These are phyloP conservation scores for Macrotis lagotis DNA, from an alignment of 2,113 vertebrate genomes.

Conservation along the genomic window DNA sequence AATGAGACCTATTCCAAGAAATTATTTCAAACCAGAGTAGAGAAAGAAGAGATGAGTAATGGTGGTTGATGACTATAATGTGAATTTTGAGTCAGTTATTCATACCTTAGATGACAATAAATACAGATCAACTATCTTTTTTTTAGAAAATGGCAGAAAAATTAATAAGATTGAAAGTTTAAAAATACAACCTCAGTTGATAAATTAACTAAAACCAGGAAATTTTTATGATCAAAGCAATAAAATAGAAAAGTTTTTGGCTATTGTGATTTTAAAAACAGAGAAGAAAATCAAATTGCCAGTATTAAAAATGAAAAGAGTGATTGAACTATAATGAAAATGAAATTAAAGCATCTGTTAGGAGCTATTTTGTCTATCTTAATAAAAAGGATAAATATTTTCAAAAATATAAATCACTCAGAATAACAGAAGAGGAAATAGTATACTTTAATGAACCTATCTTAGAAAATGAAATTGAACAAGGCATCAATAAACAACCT, in stretches of 20 bases:
- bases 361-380: neutral
- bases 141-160: neutral
- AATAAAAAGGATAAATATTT: neutral
- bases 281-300: neutral
- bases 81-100: neutral
- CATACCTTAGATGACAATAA: neutral
- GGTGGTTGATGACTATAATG: neutral
- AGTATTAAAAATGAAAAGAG: neutral
- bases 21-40: neutral
- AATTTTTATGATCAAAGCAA: too few relatives aligned
- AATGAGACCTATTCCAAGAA: neutral
- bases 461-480: neutral
- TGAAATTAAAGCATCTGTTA: neutral
- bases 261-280: neutral
- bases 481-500: neutral
- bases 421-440: neutral
- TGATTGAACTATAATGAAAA: neutral
- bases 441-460: neutral
- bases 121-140: neutral
- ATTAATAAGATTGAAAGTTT: neutral
- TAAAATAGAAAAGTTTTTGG: neutral
- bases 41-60: neutral
- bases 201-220: too few relatives aligned
- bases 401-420: neutral
- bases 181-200: neutral